Percentiles rank a stretch among this genome's conserved stretches.
These are phyloP conservation scores for Stegostoma tigrinum DNA, from an alignment of 2,113 vertebrate species.

Conservation along the genomic window DNA sequence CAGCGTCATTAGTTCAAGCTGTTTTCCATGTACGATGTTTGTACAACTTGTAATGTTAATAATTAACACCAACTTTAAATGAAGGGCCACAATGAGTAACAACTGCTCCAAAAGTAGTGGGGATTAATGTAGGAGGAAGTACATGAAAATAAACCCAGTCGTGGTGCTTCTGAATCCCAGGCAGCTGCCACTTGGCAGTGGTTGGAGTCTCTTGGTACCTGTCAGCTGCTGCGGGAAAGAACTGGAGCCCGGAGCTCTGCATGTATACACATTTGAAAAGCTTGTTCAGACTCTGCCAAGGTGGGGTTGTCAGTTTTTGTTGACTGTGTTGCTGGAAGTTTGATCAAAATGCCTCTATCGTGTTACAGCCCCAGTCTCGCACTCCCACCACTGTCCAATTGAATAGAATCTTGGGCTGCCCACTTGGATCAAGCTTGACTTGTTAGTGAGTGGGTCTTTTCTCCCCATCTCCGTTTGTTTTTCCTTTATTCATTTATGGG, in stretches of 20 bases:
- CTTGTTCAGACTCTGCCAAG: background rate
- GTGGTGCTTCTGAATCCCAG: background rate
- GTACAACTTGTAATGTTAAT: background rate
- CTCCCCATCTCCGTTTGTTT: background rate
- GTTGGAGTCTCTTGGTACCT: background rate
- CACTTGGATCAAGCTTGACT: background rate
- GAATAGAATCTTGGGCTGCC: background rate
- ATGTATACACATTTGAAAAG: background rate
- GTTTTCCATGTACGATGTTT: background rate
- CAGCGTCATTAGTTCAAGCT: background rate
- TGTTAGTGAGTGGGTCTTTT: background rate
- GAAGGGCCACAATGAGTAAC: background rate
- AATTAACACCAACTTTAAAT: background rate
- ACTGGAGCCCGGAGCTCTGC: background rate
- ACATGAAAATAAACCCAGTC: background rate
- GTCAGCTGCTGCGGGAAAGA: background rate
- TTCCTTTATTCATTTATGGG: too few relatives aligned
- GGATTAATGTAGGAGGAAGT: background rate
- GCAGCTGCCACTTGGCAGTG: background rate
- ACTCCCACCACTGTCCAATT: background rate
- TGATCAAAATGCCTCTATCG: background rate
- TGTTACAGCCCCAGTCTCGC: background rate
- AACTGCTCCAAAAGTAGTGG: background rate
- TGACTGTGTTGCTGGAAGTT: background rate
- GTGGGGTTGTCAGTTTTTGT: background rate